These are phyloP conservation scores for Kradibia gibbosae DNA, from an alignment of 1,140 invertebrate genomes.

Conservation along the genomic window DNA sequence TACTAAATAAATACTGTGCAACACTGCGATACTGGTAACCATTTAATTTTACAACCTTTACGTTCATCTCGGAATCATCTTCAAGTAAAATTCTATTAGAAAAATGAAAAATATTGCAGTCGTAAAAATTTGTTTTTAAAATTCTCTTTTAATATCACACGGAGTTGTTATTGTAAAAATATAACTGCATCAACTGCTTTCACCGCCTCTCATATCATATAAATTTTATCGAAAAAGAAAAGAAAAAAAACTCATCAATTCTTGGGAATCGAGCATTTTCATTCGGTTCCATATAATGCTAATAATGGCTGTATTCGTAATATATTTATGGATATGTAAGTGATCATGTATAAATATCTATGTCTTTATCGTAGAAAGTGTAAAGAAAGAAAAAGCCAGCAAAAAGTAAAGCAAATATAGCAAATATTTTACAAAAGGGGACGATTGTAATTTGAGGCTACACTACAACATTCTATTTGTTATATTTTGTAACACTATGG, in stretches of 20 bases:
- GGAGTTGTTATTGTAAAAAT: constrained; percentile 19
- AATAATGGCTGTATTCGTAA: constrained; percentile 35
- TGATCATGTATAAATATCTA: constrained; percentile 37
- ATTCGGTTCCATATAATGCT: background rate
- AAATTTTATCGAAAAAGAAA: constrained; percentile 2
- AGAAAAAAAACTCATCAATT: constrained; percentile 7
- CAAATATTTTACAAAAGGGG: constrained; percentile 25
- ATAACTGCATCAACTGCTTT: background rate
- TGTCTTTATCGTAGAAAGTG: constrained; percentile 37
- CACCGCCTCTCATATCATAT: background rate
- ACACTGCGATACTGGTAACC: constrained; percentile 25
- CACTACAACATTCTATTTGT: constrained; percentile 35
- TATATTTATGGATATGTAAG: constrained; percentile 35
- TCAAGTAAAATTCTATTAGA: background rate
- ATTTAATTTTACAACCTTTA: constrained; percentile 4
- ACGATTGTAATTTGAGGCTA: constrained; percentile 16
- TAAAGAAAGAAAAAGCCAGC: constrained; percentile 29
- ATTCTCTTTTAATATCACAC: constrained; percentile 13
- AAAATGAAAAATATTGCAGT: constrained; percentile 23
- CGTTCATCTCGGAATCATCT: background rate
- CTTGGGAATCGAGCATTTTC: constrained; percentile 14
- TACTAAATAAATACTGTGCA: constrained; percentile 18
- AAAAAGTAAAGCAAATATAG: constrained; percentile 17
- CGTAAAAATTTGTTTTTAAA: background rate
- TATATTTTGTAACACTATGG: constrained; percentile 29